Evolutionary conservation across 2,113 vertebrate genomes (phyloP).

Genomic region (Catharus fuscescens): DNA sequence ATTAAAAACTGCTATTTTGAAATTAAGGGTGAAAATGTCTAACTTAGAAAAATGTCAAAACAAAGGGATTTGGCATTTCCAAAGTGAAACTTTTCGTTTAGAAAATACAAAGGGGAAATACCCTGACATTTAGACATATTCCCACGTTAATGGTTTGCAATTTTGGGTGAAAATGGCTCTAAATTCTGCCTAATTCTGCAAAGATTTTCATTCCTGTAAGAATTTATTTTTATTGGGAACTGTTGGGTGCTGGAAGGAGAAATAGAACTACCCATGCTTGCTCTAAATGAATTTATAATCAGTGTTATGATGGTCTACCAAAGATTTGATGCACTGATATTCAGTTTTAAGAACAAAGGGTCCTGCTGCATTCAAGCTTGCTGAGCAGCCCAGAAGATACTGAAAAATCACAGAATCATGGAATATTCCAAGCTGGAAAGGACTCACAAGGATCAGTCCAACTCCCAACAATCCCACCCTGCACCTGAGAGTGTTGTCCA

Average conservation of each 20-base stretch:
- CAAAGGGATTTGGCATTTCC: constrained; percentile 27
- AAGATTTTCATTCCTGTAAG: not conserved
- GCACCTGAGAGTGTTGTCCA: not conserved
- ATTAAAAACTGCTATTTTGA: not conserved
- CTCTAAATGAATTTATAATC: not conserved
- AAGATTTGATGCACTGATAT: not conserved
- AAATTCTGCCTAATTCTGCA: not conserved
- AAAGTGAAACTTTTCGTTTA: not conserved
- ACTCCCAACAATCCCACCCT: not conserved
- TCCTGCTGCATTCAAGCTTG: not conserved
- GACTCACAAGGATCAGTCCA: not conserved
- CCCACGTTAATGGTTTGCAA: not conserved
- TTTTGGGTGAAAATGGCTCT: not conserved
- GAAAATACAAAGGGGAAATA: not conserved
- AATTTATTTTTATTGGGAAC: not conserved
- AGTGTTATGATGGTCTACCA: not conserved
- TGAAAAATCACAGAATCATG: not conserved
- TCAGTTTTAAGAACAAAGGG: not conserved
- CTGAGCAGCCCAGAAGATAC: not conserved
- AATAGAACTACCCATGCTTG: rapidly evolving
- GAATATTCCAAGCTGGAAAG: not conserved
- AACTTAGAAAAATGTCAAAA: constrained; percentile 17
- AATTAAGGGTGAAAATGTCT: constrained; percentile 6
- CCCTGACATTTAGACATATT: constrained; percentile 19
- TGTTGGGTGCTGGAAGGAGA: not conserved